Percentiles rank a stretch among this genome's conserved stretches.
These are phyloP conservation scores for Chionodraco myersi DNA, from an alignment of 2,113 vertebrate species.

Conservation along the genomic window DNA sequence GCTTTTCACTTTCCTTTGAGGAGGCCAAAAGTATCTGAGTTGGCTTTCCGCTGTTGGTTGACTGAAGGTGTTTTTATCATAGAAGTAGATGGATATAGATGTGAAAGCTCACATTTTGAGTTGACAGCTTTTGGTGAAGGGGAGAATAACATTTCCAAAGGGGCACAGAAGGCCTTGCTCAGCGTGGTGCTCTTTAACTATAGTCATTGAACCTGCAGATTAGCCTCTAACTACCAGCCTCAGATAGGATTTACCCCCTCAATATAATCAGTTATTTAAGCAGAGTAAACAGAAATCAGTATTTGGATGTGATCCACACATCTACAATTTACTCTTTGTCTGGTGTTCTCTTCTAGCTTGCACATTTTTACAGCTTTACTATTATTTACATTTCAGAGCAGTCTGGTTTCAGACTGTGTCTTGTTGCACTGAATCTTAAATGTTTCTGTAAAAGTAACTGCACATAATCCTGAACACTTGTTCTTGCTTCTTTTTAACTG, in stretches of 20 bases:
- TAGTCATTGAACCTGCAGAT: slow-evolving; percentile 54
- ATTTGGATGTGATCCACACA: slow-evolving; percentile 31
- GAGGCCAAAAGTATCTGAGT: slow-evolving; percentile 26
- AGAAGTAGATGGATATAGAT: neutral
- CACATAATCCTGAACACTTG: slow-evolving; percentile 3
- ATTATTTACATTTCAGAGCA: neutral
- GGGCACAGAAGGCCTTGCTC: neutral
- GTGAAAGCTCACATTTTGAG: slow-evolving; percentile 17
- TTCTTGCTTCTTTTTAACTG: slow-evolving; percentile 21
- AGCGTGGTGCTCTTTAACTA: slow-evolving; percentile 45
- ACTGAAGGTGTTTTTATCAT: slow-evolving; percentile 17
- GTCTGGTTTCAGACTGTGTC: slow-evolving; percentile 4
- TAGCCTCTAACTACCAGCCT: slow-evolving; percentile 67
- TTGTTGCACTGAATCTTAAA: neutral
- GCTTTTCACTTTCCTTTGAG: slow-evolving; percentile 51
- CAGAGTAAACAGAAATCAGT: slow-evolving; percentile 67
- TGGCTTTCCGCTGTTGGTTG: neutral
- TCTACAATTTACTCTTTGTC: slow-evolving; percentile 15
- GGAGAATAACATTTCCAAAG: neutral
- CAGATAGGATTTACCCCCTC: slow-evolving; percentile 8
- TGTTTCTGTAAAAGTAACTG: slow-evolving; percentile 2
- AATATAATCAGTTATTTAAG: slow-evolving; percentile 67
- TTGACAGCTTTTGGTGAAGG: slow-evolving; percentile 8
- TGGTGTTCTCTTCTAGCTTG: neutral
- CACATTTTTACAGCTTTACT: neutral